phyloP scores from a whole-genome alignment of 2,888 invertebrate species.

The Lepas anatifera region DNA sequence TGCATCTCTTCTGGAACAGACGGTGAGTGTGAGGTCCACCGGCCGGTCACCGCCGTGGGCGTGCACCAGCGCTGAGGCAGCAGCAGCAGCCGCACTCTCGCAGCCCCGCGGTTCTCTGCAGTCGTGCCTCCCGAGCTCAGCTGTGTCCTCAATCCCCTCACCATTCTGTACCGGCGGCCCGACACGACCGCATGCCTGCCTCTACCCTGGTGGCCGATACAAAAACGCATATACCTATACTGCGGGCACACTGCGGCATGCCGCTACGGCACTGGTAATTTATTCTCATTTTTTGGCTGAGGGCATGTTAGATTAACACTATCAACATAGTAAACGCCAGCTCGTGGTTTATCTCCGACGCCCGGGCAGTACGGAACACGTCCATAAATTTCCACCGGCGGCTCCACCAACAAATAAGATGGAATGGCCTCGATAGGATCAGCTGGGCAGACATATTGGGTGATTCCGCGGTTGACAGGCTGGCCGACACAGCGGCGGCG shows the following conservation, averaged over 20 bases:
- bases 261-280: background rate
- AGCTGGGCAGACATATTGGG: background rate
- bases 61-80: too few species aligned
- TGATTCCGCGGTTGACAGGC: constrained; percentile 4
- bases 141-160: too few species aligned
- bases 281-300: constrained; percentile 10
- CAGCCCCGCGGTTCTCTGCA: too few species aligned
- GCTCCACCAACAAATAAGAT: constrained; percentile 10
- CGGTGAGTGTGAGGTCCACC: too few species aligned
- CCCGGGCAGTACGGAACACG: constrained; percentile 5
- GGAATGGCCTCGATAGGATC: constrained; percentile 11
- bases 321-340: constrained; percentile 10
- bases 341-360: constrained; percentile 4
- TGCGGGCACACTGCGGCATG: background rate
- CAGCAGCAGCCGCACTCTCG: too few species aligned
- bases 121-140: too few species aligned
- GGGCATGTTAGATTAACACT: constrained; percentile 12
- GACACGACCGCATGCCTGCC: too few species aligned
- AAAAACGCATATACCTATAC: constrained; percentile 2
- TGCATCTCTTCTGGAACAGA: too few species aligned
- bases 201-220: background rate
- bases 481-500: background rate
- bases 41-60: too few species aligned
- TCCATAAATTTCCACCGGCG: background rate
- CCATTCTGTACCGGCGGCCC: too few species aligned